These are phyloP conservation scores for Teleiodes luculella DNA, from an alignment of 2,888 invertebrate genomes.

Conservation along the genomic window DNA sequence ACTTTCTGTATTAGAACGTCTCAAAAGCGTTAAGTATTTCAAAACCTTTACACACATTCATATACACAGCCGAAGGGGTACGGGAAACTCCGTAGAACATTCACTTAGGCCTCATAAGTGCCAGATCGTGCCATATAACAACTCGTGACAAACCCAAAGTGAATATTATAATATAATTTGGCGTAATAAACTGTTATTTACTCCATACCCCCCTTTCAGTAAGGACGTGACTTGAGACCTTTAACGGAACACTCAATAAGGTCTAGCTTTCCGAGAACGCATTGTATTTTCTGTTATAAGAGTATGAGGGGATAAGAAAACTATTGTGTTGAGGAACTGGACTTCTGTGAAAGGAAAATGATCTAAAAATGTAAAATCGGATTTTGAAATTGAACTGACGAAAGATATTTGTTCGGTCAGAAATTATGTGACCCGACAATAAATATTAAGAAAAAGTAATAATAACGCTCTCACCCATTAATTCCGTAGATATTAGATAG, in stretches of 20 bases:
- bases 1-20: no score
- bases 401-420: no score
- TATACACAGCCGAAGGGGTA: constrained; percentile 6
- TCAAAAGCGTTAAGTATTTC: no score
- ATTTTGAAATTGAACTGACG: not conserved
- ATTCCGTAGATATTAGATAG: no score
- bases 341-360: not conserved
- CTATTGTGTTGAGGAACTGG: not conserved
- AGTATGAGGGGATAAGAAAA: not conserved
- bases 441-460: no score
- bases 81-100: constrained; percentile 28
- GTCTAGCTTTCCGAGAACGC: constrained; percentile 9
- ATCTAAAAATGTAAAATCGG: no score
- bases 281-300: constrained; percentile 4
- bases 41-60: not conserved
- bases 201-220: constrained; percentile 41
- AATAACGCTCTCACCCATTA: no score
- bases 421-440: no score
- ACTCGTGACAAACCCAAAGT: constrained; percentile 60
- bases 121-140: constrained; percentile 43
- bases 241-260: constrained; percentile 12
- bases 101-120: constrained; percentile 34
- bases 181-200: constrained; percentile 51
- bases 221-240: constrained; percentile 38
- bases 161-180: constrained; percentile 66